A percentile compares a stretch with the other conserved stretches of the same genome.
These are phyloP conservation scores for Corythornis vintsioides DNA, from an alignment of 2,113 vertebrate genomes.

Conservation along the genomic window DNA sequence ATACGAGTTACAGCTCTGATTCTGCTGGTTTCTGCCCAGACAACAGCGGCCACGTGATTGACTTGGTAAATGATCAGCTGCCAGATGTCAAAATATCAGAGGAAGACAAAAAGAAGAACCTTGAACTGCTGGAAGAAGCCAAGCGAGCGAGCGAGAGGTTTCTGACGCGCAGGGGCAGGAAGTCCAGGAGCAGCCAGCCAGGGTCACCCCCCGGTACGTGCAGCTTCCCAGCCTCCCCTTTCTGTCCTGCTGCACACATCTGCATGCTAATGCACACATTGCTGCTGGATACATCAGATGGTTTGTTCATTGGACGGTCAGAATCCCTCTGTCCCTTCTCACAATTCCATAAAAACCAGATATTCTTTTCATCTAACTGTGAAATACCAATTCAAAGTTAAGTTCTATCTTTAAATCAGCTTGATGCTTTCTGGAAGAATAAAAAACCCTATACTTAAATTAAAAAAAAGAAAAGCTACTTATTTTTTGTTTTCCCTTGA, in stretches of 20 bases:
- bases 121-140: constrained; percentile 93
- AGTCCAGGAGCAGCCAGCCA: constrained; percentile 85
- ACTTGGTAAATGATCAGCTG: constrained; percentile 91
- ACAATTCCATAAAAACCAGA: not conserved
- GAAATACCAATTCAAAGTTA: not conserved
- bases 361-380: not conserved
- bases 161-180: constrained; percentile 87
- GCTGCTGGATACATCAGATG: not conserved
- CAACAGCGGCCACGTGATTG: constrained; percentile 87
- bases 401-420: not conserved
- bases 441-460: no score
- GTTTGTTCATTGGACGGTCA: not conserved
- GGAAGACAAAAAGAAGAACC: constrained; percentile 93
- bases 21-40: constrained; percentile 73
- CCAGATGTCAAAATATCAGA: constrained; percentile 93
- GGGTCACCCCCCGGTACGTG: constrained; percentile 86
- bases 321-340: not conserved
- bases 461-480: not conserved
- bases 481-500: not conserved
- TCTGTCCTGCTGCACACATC: no score
- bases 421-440: not conserved
- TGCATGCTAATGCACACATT: not conserved
- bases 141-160: constrained; percentile 93
- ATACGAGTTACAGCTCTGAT: not conserved
- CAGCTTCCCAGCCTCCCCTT: no score